Conservation (phyloP, 2,113 vertebrate species). For the Daphoenositta chrysoptera region DNA sequence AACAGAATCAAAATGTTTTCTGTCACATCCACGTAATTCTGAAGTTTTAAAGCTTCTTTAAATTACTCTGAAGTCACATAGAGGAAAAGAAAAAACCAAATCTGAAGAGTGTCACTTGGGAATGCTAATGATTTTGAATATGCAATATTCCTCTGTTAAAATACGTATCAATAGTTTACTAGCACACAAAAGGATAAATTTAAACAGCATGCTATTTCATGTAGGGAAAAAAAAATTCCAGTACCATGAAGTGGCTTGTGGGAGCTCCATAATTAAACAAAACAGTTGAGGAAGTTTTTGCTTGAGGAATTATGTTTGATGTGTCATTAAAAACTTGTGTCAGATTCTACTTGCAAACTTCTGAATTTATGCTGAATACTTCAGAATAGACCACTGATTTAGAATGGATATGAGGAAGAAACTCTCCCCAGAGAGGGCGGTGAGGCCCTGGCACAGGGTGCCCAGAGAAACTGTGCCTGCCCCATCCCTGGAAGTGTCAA, state of each 20-base stretch:
- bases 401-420: not conserved
- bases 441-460: rapidly evolving
- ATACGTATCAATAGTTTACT: rapidly evolving
- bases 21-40: not conserved
- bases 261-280: not conserved
- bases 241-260: rapidly evolving
- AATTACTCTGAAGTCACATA: not conserved
- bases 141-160: not conserved
- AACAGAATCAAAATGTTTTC: not conserved
- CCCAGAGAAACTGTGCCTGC: rapidly evolving
- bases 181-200: not conserved
- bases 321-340: not conserved
- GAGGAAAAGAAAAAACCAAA: not conserved
- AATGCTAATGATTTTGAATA: not conserved
- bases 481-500: too few relatives aligned
- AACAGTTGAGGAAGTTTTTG: rapidly evolving
- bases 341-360: not conserved
- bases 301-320: rapidly evolving
- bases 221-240: not conserved
- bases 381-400: not conserved
- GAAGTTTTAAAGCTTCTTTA: not conserved
- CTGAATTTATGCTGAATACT: not conserved
- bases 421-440: not conserved
- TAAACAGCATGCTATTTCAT: not conserved
- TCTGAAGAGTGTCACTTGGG: not conserved